A percentile compares a stretch with the other conserved stretches of the same genome.
Evolutionary conservation across 1,140 invertebrate species (phyloP).

Genomic region (Rhopalosiphum maidis): DNA sequence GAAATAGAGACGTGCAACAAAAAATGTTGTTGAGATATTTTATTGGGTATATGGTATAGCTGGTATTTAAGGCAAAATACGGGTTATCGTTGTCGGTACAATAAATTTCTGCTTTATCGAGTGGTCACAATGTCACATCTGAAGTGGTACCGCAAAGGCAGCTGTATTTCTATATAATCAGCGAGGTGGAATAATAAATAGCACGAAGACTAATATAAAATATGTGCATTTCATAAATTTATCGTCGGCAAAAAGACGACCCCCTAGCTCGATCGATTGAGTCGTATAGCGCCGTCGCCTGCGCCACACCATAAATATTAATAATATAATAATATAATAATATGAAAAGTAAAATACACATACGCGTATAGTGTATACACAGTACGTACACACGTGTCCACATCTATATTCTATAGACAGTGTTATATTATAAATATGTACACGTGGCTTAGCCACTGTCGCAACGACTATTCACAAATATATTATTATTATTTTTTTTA

Average conservation of each 20-base stretch:
- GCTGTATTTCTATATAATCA: background rate
- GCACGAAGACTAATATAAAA: background rate
- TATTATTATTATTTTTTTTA: constrained; percentile 15
- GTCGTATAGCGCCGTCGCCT: background rate
- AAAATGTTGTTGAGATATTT: background rate
- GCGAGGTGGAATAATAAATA: background rate
- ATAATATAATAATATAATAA: background rate
- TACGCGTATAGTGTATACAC: background rate
- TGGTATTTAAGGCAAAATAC: background rate
- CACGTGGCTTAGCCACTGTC: background rate
- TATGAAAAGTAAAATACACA: constrained; percentile 4
- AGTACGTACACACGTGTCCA: background rate
- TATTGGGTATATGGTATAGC: background rate
- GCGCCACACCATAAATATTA: constrained; percentile 13
- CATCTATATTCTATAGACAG: background rate
- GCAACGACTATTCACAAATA: background rate
- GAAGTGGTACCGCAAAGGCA: background rate
- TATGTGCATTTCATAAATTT: background rate
- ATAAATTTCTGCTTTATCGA: background rate
- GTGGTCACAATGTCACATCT: background rate
- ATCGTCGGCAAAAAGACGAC: background rate
- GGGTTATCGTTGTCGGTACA: background rate
- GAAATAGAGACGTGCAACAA: background rate
- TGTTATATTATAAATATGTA: background rate
- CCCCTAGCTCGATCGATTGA: background rate